Base-by-base conservation (phyloP, 1,140 invertebrate species). In the Coptotermes formosanus region DNA sequence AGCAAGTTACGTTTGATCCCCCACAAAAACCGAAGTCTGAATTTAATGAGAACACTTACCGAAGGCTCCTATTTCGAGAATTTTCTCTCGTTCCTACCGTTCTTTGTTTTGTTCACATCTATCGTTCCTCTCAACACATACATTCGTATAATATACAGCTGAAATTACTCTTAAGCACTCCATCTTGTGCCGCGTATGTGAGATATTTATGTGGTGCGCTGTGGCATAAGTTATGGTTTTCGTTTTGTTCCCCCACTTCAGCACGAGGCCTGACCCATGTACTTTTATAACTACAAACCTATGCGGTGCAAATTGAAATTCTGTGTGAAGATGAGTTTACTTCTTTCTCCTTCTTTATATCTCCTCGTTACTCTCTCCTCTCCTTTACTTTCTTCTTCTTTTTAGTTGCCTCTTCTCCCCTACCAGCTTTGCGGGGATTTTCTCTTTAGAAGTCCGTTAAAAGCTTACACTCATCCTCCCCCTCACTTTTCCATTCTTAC, bases 281-380 rank as follows among this genome's bases (percentile, higher is more conserved):
- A 55, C 19, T 9, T 55, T 9, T 55, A 30, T 14, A 75, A 25
- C 25, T 75, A 30, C 64, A 75, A 30, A 25, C 64, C n/a, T 75
- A 75, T 30, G n/a, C 14, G 64, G 64, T 83, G 82, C 82, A 52
- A 83, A 83, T 83, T 83, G 82, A 83, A 83, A 83, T 83, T 83
- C 82, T 83, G 44, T 3, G 32, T 43, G 82, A 45, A 83, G 82
- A 83, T 83, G 82, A 83, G 82, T 43, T 83, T 83, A 83, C 43
- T 83, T 83, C n/a, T 30, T 52, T 25, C 82, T 43, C 23, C n/a
- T 75, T 75, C 64, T 75, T 8, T 30, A 75, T 30, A 25, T 75
- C n/a, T 75, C 64, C 25, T 23, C 25, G n/a, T 55, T 55, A 75
- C n/a, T 75, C 25, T 75, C 25, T 75, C 7, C 38, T 38, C 4